Base-by-base conservation (phyloP, 2,888 invertebrate genomes). In the Rhabditoides inermis region DNA sequence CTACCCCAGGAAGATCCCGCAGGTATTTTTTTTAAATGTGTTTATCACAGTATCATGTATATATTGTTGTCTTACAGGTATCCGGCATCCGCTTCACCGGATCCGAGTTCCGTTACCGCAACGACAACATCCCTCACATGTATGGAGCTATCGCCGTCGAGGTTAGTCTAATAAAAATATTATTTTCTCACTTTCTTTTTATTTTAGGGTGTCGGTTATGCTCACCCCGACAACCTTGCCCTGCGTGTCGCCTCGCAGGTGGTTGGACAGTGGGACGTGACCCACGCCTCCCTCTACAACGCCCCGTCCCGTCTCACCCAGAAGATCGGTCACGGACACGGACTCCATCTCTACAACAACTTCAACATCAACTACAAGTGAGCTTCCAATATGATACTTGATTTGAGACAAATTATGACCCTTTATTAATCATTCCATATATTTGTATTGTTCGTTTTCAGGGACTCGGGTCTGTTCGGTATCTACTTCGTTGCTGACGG, bases 351-450 rank as follows among this genome's bases (percentile, higher is more conserved):
- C 37, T 68, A 65, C 51, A 63, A 70, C 46, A 89, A 91, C 39
- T 98, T 99, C 81, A 95, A 94, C 80, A 95, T 95, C 2, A 94
- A 92, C 81, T 98, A 99, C 82, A 92, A 91, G 64, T 65, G 36
- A 35, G 42, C 4, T 25, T 52, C 28, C n/a, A 20, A 39, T 30
- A 23, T n/a, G 1, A 5, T 25, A 22, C 15, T 23, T 48, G n/a
- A 15, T 42, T 5, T 44, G 12, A 32, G 12, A 12, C 35, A 12
- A 10, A 32, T 12, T 12, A 12, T n/a, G 10, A 32, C 35, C 12
- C 35, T 32, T 7, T 20, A 20, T 0, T 26, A 49, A 25, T 50
- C 32, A 15, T 52, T 26, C 4, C 37, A 23, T 52, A 10, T 45
- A 27, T 26, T 23, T 5, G 4, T 6, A 18, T 28, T 45, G 10